Percentiles rank a stretch among this genome's conserved stretches.
phyloP scores from a whole-genome alignment of 2,113 vertebrate genomes.

The Dryoscopus gambensis region DNA sequence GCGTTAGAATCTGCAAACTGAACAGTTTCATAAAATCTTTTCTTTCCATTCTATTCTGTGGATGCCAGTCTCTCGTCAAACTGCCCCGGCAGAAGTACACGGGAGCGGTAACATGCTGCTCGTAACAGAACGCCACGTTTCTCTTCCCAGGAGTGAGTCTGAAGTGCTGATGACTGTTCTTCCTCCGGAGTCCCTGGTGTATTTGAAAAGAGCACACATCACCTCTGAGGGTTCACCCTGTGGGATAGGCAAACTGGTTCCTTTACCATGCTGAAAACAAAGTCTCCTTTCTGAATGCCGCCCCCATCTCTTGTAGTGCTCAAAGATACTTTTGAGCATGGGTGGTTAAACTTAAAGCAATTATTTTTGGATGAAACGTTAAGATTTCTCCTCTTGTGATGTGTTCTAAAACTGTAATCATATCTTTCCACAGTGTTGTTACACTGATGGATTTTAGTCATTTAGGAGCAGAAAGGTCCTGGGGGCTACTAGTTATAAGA shows the following conservation, averaged over 20 bases:
- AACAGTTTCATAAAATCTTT: neutral
- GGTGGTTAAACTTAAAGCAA: neutral
- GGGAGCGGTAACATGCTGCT: neutral
- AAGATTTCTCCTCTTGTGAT: neutral
- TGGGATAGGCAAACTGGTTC: too few species aligned
- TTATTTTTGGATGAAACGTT: neutral
- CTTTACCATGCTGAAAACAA: neutral
- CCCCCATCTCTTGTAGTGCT: neutral
- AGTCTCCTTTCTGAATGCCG: neutral
- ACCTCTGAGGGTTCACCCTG: neutral
- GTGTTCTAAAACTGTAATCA: neutral
- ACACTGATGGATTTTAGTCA: neutral
- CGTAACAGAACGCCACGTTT: accelerated
- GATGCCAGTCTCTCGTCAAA: neutral
- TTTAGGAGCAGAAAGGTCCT: neutral
- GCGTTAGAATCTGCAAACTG: neutral
- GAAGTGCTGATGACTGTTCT: neutral
- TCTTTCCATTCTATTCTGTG: neutral
- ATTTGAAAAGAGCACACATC: neutral
- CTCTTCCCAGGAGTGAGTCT: neutral
- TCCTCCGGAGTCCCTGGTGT: neutral
- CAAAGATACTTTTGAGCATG: neutral
- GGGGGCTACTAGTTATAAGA: neutral
- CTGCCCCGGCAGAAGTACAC: accelerated
- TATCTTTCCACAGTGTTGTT: neutral